These are phyloP conservation scores for Dromius quadrimaculatus DNA, from an alignment of 2,888 invertebrate species.

Conservation along the genomic window DNA sequence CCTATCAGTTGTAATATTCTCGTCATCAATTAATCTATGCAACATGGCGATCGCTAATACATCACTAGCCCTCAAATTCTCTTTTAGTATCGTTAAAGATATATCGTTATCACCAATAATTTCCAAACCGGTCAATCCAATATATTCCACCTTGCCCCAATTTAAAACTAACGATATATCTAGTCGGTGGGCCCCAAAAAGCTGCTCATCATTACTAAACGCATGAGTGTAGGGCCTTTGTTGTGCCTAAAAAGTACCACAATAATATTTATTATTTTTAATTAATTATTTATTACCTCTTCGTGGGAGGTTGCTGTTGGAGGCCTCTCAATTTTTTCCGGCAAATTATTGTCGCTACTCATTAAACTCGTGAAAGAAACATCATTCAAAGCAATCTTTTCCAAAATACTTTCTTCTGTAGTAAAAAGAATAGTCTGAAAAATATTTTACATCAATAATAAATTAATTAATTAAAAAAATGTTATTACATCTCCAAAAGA, in stretches of 20 bases:
- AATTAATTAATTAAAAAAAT: slow-evolving; percentile 32
- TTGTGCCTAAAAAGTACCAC: neutral
- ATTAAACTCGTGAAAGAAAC: slow-evolving; percentile 65
- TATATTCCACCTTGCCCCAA: slow-evolving; percentile 73
- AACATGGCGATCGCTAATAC: slow-evolving; percentile 64
- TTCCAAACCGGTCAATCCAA: slow-evolving; percentile 73
- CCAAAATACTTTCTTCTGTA: slow-evolving; percentile 79
- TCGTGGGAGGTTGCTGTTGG: slow-evolving; percentile 70
- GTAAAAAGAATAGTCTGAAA: slow-evolving; percentile 88
- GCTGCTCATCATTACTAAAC: slow-evolving; percentile 33
- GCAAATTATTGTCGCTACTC: slow-evolving; percentile 58
- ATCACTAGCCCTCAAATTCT: slow-evolving; percentile 59
- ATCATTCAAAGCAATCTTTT: slow-evolving; percentile 70
- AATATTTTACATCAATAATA: slow-evolving; percentile 27
- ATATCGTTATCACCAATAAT: slow-evolving; percentile 67
- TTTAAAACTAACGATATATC: slow-evolving; percentile 73
- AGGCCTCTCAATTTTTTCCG: slow-evolving; percentile 69
- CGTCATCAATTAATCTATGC: slow-evolving; percentile 74
- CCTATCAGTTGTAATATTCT: slow-evolving; percentile 76
- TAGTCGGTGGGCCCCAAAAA: slow-evolving; percentile 63
- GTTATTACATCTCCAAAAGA: slow-evolving; percentile 81
- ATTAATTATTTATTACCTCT: slow-evolving; percentile 60
- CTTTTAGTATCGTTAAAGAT: slow-evolving; percentile 57
- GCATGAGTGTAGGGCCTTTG: slow-evolving; percentile 48
- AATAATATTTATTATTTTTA: slow-evolving; percentile 6